A percentile compares a stretch with the other conserved stretches of the same genome.
Conservation (phyloP, 1,140 invertebrate genomes). For the Anastatus disparis region DNA sequence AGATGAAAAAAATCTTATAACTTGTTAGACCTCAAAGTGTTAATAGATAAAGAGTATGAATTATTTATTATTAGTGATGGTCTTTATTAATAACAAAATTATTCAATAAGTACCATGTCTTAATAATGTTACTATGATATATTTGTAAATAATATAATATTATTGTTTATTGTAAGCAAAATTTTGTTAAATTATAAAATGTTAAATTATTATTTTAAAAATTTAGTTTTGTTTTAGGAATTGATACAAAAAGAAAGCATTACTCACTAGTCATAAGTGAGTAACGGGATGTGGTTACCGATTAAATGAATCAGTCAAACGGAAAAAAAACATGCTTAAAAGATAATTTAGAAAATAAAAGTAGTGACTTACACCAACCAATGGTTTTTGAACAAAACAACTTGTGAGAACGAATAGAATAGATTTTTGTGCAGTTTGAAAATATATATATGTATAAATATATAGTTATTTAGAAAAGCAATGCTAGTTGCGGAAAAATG, state of each 20-base stretch:
- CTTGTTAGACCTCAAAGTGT: no score
- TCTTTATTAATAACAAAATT: no score
- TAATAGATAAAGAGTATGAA: no score
- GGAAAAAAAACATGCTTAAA: slow-evolving; percentile 20
- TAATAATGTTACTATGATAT: no score
- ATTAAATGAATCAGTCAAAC: not conserved
- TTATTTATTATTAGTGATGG: no score
- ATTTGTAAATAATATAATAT: no score
- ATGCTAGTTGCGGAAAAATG: not conserved
- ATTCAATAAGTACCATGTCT: no score
- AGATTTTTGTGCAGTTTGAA: not conserved
- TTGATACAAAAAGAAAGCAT: not conserved
- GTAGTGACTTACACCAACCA: slow-evolving; percentile 5
- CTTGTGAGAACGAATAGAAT: slow-evolving; percentile 12
- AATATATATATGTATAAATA: not conserved
- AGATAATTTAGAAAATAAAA: not conserved
- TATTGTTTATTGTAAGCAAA: no score
- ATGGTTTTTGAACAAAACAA: slow-evolving; percentile 41
- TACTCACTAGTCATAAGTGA: slow-evolving; percentile 1
- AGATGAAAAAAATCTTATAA: no score
- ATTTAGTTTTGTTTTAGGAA: no score
- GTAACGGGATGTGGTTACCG: not conserved
- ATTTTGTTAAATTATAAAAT: no score
- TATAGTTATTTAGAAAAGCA: not conserved
- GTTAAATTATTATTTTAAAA: no score